Conservation (phyloP, 1,140 invertebrate species). For the Anagrus nilaparvatae region DNA sequence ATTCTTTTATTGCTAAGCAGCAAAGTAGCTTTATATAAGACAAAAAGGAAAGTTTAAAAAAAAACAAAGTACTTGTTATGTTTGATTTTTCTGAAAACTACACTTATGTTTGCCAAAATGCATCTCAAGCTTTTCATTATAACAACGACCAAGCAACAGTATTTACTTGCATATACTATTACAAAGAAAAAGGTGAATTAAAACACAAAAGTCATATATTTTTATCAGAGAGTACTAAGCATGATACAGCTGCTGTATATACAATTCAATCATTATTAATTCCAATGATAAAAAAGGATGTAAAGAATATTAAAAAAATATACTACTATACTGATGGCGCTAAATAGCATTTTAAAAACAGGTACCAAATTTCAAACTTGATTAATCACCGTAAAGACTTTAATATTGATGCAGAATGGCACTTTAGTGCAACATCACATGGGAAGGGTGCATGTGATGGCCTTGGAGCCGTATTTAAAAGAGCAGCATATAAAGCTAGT, state of each 20-base stretch:
- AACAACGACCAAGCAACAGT: too few species aligned
- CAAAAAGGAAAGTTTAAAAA: neutral
- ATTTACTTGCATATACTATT: too few species aligned
- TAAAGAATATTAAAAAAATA: constrained; percentile 5
- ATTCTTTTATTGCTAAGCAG: neutral
- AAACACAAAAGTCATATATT: constrained; percentile 4
- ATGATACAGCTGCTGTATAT: constrained; percentile 9
- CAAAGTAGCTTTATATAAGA: neutral
- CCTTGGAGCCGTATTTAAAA: constrained; percentile 2
- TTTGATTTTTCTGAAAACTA: neutral
- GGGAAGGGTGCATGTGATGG: constrained; percentile 20
- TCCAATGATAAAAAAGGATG: neutral
- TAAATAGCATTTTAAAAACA: constrained; percentile 18
- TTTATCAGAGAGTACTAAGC: constrained; percentile 1
- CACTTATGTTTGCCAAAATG: neutral
- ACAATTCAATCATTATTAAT: constrained; percentile 4
- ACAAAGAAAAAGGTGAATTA: constrained; percentile 10
- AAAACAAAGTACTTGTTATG: constrained; percentile 1
- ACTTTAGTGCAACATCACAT: constrained; percentile 25
- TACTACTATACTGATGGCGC: constrained; percentile 15
- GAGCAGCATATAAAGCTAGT: neutral
- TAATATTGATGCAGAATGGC: constrained; percentile 19
- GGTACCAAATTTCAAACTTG: constrained; percentile 18
- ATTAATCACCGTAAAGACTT: constrained; percentile 14
- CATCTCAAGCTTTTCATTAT: neutral